Percentiles rank a stretch among this genome's conserved stretches.
These are phyloP conservation scores for Elachura formosa DNA, from an alignment of 2,113 vertebrate genomes.

Conservation along the genomic window DNA sequence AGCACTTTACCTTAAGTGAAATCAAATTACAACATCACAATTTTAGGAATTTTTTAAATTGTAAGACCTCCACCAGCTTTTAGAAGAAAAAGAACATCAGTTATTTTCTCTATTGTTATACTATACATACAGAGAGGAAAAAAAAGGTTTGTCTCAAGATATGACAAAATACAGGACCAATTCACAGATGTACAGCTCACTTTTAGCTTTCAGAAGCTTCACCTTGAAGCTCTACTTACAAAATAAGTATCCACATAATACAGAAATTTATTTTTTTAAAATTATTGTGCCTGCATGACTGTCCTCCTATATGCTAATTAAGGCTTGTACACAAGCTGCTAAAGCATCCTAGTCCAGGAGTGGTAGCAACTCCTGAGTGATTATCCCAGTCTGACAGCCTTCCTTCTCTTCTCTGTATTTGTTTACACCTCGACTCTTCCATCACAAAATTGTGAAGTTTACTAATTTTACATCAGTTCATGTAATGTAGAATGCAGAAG, in stretches of 20 bases:
- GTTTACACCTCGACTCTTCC: not conserved
- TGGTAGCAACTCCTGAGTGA: not conserved
- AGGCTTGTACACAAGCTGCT: not conserved
- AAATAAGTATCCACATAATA: not conserved
- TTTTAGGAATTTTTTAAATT: not conserved
- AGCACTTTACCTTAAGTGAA: not conserved
- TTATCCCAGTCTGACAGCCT: not conserved
- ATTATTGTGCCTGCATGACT: not conserved
- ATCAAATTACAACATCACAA: not conserved
- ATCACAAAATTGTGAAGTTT: not conserved
- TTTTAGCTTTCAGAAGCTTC: not conserved
- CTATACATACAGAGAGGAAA: not conserved
- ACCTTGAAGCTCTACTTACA: not conserved
- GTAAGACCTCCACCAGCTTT: not conserved
- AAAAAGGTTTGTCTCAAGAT: not conserved
- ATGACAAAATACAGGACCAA: not conserved
- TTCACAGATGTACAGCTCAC: not conserved
- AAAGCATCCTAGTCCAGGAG: not conserved
- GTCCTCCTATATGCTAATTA: not conserved
- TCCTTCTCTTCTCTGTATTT: not conserved
- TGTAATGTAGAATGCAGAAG: no score
- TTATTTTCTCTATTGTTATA: not conserved
- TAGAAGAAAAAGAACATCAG: accelerated
- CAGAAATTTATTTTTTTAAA: accelerated
- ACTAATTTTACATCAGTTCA: not conserved